Evolutionary conservation across 2,113 vertebrate species (phyloP).

Genomic region (Archocentrus centrarchus): DNA sequence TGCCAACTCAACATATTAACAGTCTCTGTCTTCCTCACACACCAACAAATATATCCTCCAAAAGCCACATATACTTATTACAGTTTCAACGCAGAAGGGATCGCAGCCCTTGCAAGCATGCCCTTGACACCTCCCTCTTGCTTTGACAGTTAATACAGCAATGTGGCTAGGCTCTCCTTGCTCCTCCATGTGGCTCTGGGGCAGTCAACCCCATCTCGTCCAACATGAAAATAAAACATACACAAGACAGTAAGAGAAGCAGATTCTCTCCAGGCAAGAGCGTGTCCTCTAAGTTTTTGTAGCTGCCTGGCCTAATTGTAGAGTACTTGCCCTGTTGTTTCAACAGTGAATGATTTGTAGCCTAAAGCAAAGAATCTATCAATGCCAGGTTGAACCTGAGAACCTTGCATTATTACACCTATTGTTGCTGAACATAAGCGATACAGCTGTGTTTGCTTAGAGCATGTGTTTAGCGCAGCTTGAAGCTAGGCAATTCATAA

Average conservation of each 20-base stretch:
- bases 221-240: constrained; percentile 30
- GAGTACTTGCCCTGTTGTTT: constrained; percentile 47
- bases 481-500: constrained; percentile 43
- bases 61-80: constrained; percentile 44
- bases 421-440: constrained; percentile 36
- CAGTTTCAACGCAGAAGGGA: constrained; percentile 32
- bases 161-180: constrained; percentile 11
- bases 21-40: constrained; percentile 26
- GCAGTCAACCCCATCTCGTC: constrained; percentile 3
- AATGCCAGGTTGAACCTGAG: constrained; percentile 61
- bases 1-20: constrained; percentile 66
- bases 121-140: constrained; percentile 61
- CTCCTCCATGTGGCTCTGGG: constrained; percentile 33
- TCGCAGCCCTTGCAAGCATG: constrained; percentile 22
- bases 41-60: constrained; percentile 43
- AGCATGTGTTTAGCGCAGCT: constrained; percentile 42
- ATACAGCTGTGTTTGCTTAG: constrained; percentile 33
- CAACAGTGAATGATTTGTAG: constrained; percentile 58
- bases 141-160: constrained; percentile 25
- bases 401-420: constrained; percentile 44
- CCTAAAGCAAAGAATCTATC: constrained; percentile 61
- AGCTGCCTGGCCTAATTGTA: constrained; percentile 63
- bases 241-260: constrained; percentile 26
- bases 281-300: constrained; percentile 54
- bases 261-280: constrained; percentile 63